phyloP scores from a whole-genome alignment of 2,888 invertebrate species.

The Himalopsyche kuldschensis region DNA sequence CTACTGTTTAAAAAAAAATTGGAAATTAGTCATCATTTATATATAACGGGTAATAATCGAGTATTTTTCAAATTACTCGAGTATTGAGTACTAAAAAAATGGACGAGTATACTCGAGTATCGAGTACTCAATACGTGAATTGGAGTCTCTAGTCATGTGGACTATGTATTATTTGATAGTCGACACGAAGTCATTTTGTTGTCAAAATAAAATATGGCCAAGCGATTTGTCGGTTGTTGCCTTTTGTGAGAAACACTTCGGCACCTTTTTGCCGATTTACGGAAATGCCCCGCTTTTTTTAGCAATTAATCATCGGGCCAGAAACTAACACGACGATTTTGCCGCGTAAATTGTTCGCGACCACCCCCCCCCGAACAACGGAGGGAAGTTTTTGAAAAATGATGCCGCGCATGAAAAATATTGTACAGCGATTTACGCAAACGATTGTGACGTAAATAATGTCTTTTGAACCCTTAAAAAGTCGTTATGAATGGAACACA shows the following conservation, averaged over 20 bases:
- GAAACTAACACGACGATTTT: not conserved
- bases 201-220: not conserved
- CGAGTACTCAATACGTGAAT: no score
- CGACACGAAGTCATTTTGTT: not conserved
- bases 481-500: not conserved
- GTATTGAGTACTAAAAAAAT: no score
- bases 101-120: no score
- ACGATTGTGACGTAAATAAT: not conserved
- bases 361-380: not conserved
- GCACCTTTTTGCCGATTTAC: not conserved
- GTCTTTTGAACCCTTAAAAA: not conserved
- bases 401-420: not conserved
- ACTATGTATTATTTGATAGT: not conserved
- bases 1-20: no score
- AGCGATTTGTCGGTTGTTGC: not conserved
- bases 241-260: not conserved
- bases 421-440: not conserved
- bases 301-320: not conserved
- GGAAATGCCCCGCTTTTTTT: not conserved
- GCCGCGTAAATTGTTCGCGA: not conserved
- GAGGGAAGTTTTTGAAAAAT: not conserved
- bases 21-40: no score
- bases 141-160: no score
- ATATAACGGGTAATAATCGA: no score
- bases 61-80: no score